Evolutionary conservation across 1,140 invertebrate species (phyloP), one percentile per base, ranked within the genome.

Genomic region (Listronotus oregonensis): DNA sequence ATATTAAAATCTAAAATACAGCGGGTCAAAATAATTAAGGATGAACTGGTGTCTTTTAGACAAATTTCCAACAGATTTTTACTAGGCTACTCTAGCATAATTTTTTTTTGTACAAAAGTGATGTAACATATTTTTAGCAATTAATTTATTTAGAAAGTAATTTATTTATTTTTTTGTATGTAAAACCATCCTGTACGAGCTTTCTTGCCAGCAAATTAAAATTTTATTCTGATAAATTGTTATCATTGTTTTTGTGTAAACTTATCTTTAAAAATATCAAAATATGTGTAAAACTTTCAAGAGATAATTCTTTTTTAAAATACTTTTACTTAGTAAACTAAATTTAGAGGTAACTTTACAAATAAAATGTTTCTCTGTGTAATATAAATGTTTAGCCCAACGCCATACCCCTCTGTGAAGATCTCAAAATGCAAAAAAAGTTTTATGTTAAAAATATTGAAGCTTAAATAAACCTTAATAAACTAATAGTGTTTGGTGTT

Each of bases 51-150:
- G 5, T 27, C 5, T 27, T 27, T 27, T 27, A 27, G 21, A 27
- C 21, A 27, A 27, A 27, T 27, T 5, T 27, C 5, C 21, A 27
- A 27, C 21, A 5, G 21, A 27, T 27, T 1, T 27, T 27, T 5
- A 27, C 21, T 5, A 27, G 21, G 21, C 21, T 27, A 27, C 4
- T 50, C 27, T 27, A 12, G 14, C 14, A 10, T 50, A 31, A 10
- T 10, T 11, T 11, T 54, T 37, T 37, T 55, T 42, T 55, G 52
- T 55, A 55, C 37, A 55, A 55, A 55, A 18, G 18, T 42, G 52
- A 55, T 55, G 52, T 55, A 55, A 55, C 52, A 55, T 55, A 55
- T 55, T 52, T 11, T n/a, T 55, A 37, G 17, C 12, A 11, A 15
- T 9, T 37, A 18, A 21, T 50, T 50, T 50, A 50, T 18, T 18